Conservation (phyloP, 2,797 vertebrate genomes). For the Bovichtus diacanthus region DNA sequence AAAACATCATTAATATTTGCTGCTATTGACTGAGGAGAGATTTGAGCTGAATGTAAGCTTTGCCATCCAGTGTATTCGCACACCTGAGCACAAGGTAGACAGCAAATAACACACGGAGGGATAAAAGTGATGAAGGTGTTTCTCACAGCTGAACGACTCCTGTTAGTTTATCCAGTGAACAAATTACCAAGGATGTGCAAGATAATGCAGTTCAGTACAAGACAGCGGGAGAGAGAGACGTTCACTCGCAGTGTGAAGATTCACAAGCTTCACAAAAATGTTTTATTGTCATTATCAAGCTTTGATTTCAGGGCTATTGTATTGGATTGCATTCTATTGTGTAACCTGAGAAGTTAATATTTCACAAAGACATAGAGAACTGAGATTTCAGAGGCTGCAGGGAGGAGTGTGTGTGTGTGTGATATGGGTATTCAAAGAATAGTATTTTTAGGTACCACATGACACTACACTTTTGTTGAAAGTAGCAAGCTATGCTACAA, state of each 20-base stretch:
- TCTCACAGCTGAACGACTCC: slow-evolving; percentile 28
- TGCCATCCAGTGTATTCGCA: slow-evolving; percentile 39
- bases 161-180: slow-evolving; percentile 19
- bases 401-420: neutral
- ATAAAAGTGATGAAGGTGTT: slow-evolving; percentile 26
- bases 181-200: slow-evolving; percentile 20
- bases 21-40: slow-evolving; percentile 52
- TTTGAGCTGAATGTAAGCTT: slow-evolving; percentile 46
- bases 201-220: neutral
- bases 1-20: slow-evolving; percentile 67
- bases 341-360: neutral
- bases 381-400: neutral
- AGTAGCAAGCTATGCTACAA: neutral
- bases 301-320: neutral
- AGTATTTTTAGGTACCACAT: neutral
- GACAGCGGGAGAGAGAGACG: neutral
- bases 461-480: neutral
- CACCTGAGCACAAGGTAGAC: slow-evolving; percentile 58
- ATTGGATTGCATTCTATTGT: neutral
- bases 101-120: slow-evolving; percentile 19
- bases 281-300: neutral
- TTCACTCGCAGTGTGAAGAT: neutral
- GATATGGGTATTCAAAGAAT: neutral
- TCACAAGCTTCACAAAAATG: neutral
- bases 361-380: too few relatives aligned